Evolutionary conservation across 1,140 invertebrate genomes (phyloP).

Genomic region (Zaprionus camerounensis): DNA sequence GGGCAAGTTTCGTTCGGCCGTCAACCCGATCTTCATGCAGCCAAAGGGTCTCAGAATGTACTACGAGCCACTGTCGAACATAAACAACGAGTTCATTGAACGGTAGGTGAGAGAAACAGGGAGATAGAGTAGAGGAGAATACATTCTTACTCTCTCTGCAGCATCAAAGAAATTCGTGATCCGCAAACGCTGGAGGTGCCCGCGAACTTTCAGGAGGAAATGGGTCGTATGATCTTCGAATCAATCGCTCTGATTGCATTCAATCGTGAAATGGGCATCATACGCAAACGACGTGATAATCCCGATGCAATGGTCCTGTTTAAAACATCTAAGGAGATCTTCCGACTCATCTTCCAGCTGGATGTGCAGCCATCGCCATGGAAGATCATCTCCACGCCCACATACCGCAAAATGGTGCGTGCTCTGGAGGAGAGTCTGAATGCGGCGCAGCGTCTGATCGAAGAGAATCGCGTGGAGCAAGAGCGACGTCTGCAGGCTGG

Average conservation of each 20-base stretch:
- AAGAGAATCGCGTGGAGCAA: conserved; percentile 30
- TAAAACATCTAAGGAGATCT: conserved; percentile 17
- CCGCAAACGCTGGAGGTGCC: conserved; percentile 51
- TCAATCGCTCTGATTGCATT: conserved; percentile 41
- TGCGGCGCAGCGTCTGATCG: conserved; percentile 45
- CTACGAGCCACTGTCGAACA: conserved; percentile 59
- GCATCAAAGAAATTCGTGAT: conserved; percentile 64
- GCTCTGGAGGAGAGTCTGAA: conserved; percentile 67
- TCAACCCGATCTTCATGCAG: conserved; percentile 76
- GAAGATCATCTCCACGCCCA: conserved; percentile 86
- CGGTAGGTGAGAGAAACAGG: conserved; percentile 39
- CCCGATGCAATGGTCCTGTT: conserved; percentile 33
- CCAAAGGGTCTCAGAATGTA: conserved; percentile 59
- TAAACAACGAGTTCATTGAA: conserved; percentile 73
- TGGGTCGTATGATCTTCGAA: conserved; percentile 45
- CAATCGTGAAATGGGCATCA: conserved; percentile 52
- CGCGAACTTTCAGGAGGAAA: conserved; percentile 42
- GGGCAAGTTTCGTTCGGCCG: conserved; percentile 53
- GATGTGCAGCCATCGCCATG: conserved; percentile 88
- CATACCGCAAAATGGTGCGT: conserved; percentile 86
- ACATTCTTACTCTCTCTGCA: neutral
- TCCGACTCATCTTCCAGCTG: conserved; percentile 74
- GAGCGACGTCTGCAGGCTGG: conserved; percentile 41
- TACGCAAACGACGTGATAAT: conserved; percentile 47
- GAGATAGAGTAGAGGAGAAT: neutral